These are phyloP conservation scores for Hemicrepidius hirtus DNA, from an alignment of 2,888 invertebrate genomes.

Conservation along the genomic window DNA sequence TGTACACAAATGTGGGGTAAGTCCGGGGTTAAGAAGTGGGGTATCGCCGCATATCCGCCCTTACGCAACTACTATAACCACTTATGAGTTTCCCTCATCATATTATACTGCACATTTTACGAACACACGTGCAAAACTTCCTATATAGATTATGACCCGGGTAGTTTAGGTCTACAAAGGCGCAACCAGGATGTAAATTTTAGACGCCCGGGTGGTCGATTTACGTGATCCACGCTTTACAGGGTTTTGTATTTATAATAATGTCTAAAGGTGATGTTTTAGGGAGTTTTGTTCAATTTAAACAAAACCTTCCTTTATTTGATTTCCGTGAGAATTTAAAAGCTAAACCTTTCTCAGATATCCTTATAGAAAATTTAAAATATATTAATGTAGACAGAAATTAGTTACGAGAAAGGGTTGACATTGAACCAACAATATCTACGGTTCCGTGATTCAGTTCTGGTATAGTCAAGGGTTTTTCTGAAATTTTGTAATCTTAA, in stretches of 20 bases:
- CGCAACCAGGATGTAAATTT: slow-evolving; percentile 41
- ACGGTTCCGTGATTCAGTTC: too few relatives aligned
- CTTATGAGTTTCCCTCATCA: slow-evolving; percentile 47
- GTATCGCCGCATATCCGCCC: slow-evolving; percentile 49
- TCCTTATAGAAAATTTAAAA: too few relatives aligned
- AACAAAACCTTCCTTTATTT: too few relatives aligned
- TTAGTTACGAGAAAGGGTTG: too few relatives aligned
- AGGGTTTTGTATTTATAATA: not conserved
- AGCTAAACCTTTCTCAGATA: too few relatives aligned
- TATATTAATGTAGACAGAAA: too few relatives aligned
- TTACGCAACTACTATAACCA: slow-evolving; percentile 47
- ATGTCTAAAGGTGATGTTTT: not conserved
- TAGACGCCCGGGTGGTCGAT: slow-evolving; percentile 22
- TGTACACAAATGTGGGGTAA: slow-evolving; percentile 51
- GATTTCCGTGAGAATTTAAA: too few relatives aligned
- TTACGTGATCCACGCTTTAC: slow-evolving; percentile 12
- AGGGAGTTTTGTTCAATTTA: not conserved
- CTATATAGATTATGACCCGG: slow-evolving; percentile 37
- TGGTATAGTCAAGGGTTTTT: too few relatives aligned
- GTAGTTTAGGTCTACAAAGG: slow-evolving; percentile 45
- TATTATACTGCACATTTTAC: slow-evolving; percentile 43
- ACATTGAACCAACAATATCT: too few relatives aligned
- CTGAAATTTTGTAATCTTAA: too few relatives aligned
- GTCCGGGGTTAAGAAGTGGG: slow-evolving; percentile 35
- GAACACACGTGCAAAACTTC: slow-evolving; percentile 50